These are phyloP conservation scores for Notodonta ziczac DNA, from an alignment of 2,888 invertebrate species.

Conservation along the genomic window DNA sequence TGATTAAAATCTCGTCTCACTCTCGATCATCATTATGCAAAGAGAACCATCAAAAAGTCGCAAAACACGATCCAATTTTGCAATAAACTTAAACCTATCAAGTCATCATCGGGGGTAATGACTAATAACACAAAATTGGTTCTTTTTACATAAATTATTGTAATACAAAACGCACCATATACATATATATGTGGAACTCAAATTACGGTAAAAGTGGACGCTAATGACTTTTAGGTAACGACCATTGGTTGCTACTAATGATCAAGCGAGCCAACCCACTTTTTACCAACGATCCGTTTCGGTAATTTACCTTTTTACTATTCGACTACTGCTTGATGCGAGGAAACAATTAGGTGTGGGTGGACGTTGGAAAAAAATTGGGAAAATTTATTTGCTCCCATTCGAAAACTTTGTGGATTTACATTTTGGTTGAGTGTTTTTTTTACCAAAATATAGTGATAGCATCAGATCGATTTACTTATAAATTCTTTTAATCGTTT, in stretches of 20 bases:
- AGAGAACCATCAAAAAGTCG: slow-evolving; percentile 33
- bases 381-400: slow-evolving; percentile 37
- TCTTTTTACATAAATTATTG: slow-evolving; percentile 72
- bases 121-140: slow-evolving; percentile 74
- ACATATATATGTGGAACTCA: slow-evolving; percentile 53
- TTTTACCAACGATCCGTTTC: slow-evolving; percentile 77
- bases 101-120: slow-evolving; percentile 57
- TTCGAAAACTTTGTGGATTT: slow-evolving; percentile 15
- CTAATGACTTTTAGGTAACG: slow-evolving; percentile 83
- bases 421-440: not conserved
- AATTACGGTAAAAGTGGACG: slow-evolving; percentile 80
- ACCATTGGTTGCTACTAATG: slow-evolving; percentile 82
- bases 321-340: slow-evolving; percentile 61
- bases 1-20: slow-evolving; percentile 21
- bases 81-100: slow-evolving; percentile 54
- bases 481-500: too few relatives aligned
- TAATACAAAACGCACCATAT: slow-evolving; percentile 58
- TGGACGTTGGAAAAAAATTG: slow-evolving; percentile 41
- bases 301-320: slow-evolving; percentile 73
- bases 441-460: not conserved
- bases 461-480: too few relatives aligned
- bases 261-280: slow-evolving; percentile 75
- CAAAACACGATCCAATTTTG: slow-evolving; percentile 47
- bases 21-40: slow-evolving; percentile 29
- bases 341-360: slow-evolving; percentile 53